Evolutionary conservation across 2,888 invertebrate genomes (phyloP).

Genomic region (Dicranocentrus wangi): DNA sequence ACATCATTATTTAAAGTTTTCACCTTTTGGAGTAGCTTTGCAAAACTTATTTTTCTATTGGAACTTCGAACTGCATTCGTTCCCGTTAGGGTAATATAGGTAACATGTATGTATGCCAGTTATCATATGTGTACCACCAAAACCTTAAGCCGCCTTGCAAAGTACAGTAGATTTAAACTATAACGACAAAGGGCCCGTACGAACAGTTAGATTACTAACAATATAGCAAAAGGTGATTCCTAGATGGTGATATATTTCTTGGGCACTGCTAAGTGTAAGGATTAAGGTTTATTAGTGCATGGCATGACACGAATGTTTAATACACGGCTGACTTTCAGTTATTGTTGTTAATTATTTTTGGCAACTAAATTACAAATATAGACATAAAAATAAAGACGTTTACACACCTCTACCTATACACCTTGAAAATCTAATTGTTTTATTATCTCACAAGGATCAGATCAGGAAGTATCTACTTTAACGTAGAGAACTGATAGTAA

Average conservation of each 20-base stretch:
- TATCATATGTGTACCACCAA: neutral
- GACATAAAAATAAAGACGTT: neutral
- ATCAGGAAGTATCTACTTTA: conserved; percentile 25
- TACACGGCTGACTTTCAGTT: neutral
- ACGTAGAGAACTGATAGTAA: conserved; percentile 39
- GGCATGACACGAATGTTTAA: neutral
- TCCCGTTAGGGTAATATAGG: neutral
- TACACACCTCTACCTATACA: neutral
- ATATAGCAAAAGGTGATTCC: neutral
- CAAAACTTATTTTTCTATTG: neutral
- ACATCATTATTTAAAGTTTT: neutral
- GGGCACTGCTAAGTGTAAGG: too few species aligned
- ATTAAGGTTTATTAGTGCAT: too few species aligned
- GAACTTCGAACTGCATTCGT: neutral
- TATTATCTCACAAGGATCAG: neutral
- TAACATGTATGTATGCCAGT: neutral
- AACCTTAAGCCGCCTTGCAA: neutral
- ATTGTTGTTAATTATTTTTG: neutral
- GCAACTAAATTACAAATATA: conserved; percentile 1
- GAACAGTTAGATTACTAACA: neutral
- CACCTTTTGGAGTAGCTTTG: neutral
- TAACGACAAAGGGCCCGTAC: too few species aligned
- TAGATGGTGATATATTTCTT: too few species aligned
- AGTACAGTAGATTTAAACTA: neutral
- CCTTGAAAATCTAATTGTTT: neutral